These are phyloP conservation scores for Globia sparganii DNA, from an alignment of 2,888 invertebrate species.

Conservation along the genomic window DNA sequence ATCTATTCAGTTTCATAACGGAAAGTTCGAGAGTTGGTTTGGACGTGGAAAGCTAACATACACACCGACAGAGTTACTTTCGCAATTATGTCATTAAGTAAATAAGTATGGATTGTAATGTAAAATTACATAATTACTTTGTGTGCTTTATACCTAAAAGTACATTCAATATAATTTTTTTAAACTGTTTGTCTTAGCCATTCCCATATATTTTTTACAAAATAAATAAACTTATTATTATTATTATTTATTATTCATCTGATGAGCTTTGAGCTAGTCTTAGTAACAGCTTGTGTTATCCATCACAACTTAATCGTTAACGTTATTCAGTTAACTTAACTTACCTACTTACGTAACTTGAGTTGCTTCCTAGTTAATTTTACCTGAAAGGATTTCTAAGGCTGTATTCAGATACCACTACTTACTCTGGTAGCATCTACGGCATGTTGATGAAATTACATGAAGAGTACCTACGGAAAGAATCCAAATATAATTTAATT, in stretches of 20 bases:
- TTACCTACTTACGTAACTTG: constrained; percentile 25
- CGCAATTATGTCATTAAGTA: no score
- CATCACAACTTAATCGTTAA: constrained; percentile 19
- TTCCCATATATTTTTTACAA: no score
- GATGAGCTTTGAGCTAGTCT: not conserved
- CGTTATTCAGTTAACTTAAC: constrained; percentile 26
- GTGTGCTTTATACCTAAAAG: not conserved
- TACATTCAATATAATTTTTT: not conserved
- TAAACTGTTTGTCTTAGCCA: not conserved
- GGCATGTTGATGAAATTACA: not conserved
- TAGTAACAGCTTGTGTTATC: not conserved
- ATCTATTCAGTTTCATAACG: no score
- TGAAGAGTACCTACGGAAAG: not conserved
- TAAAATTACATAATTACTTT: no score
- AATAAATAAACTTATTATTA: no score
- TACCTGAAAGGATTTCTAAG: constrained; percentile 24
- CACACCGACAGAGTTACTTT: no score
- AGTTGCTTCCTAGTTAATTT: constrained; percentile 37
- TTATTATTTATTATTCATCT: no score
- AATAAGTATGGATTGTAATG: no score
- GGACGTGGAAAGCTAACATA: no score
- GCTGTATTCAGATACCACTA: constrained; percentile 9
- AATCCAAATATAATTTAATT: no score
- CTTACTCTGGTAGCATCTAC: not conserved
- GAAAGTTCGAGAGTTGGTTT: no score